Conservation (phyloP, 2,888 invertebrate genomes). For the Ischnus inquisitorius region DNA sequence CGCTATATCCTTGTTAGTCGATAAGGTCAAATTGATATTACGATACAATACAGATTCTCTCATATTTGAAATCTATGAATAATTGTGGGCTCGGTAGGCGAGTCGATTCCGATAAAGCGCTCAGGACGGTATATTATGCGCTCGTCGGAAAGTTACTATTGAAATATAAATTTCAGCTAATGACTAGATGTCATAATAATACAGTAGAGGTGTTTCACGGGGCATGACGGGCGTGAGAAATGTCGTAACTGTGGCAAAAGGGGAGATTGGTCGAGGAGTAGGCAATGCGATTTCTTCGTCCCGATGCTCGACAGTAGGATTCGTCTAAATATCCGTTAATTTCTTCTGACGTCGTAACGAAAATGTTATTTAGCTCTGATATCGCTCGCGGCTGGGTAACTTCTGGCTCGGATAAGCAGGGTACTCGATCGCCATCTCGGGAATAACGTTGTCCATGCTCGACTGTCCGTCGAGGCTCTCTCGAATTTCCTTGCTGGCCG, state of each 20-base stretch:
- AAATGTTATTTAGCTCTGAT: conserved; percentile 68
- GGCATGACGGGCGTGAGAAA: too few relatives aligned
- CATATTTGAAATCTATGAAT: neutral
- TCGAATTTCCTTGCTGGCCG: conserved; percentile 72
- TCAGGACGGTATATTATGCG: too few relatives aligned
- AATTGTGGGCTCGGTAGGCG: too few relatives aligned
- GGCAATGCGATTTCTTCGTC: too few relatives aligned
- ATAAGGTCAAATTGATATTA: conserved; percentile 4
- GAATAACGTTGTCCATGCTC: conserved; percentile 45
- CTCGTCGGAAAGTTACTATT: too few relatives aligned
- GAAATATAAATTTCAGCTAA: too few relatives aligned
- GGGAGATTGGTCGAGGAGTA: too few relatives aligned
- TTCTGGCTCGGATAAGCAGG: conserved; percentile 50
- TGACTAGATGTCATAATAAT: too few relatives aligned
- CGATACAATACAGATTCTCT: neutral
- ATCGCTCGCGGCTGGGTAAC: conserved; percentile 60
- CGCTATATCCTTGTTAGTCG: neutral
- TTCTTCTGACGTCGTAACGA: neutral
- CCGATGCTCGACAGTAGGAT: conserved; percentile 7
- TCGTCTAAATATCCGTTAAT: conserved; percentile 15
- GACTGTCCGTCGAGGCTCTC: conserved; percentile 66
- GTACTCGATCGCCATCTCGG: conserved; percentile 43
- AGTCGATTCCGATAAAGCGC: too few relatives aligned
- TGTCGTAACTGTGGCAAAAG: too few relatives aligned
- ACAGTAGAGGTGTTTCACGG: too few relatives aligned